These are phyloP conservation scores for Peromyscus polionotus DNA, from an alignment of 2,113 vertebrate species.

Conservation along the genomic window DNA sequence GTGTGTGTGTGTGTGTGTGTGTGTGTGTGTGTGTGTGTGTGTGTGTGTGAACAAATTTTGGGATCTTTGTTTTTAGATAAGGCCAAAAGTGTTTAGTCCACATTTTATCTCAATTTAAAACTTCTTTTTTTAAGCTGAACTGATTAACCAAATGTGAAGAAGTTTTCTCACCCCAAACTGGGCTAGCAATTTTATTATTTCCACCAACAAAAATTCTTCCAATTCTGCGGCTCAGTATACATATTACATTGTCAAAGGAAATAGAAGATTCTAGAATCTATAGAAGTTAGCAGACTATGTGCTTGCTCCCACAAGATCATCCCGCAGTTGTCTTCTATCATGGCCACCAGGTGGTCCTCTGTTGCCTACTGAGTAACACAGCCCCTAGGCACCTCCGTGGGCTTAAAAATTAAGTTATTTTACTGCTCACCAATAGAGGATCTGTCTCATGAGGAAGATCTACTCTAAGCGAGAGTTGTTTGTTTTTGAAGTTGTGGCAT, in stretches of 20 bases:
- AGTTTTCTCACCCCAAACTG: not conserved
- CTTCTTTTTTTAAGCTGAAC: not conserved
- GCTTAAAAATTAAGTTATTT: not conserved
- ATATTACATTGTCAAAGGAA: not conserved
- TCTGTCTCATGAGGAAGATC: not conserved
- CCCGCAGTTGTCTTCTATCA: not conserved
- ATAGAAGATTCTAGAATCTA: not conserved
- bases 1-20: not conserved
- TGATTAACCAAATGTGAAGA: slow-evolving; percentile 37
- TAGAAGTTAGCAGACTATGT: not conserved
- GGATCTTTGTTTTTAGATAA: not conserved
- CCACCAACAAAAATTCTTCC: not conserved
- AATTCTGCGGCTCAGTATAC: not conserved
- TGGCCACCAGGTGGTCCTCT: not conserved
- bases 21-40: not conserved
- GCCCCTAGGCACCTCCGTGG: not conserved
- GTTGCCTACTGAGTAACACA: not conserved
- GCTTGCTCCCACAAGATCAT: not conserved
- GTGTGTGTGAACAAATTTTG: no score
- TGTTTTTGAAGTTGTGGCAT: not conserved
- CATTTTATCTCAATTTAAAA: slow-evolving; percentile 32
- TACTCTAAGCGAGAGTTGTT: not conserved
- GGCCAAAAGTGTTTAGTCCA: not conserved
- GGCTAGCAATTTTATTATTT: not conserved
- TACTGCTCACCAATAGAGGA: not conserved